phyloP scores from a whole-genome alignment of 2,797 vertebrate genomes.

The Neostethus bicornis region DNA sequence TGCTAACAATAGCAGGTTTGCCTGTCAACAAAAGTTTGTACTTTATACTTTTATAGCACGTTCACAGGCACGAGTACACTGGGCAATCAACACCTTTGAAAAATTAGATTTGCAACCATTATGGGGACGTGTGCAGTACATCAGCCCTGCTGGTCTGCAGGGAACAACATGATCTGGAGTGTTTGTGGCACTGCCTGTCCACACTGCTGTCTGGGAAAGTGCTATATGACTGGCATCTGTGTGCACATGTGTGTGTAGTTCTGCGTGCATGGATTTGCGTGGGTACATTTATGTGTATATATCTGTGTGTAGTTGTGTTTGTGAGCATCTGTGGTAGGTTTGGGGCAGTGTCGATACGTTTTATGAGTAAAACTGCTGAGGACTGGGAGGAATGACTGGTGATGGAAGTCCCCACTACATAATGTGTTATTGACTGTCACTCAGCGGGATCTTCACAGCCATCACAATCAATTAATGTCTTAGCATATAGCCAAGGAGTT shows the following conservation, averaged over 20 bases:
- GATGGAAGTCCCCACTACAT: constrained; percentile 42
- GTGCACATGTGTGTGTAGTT: constrained; percentile 4
- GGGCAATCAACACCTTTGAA: constrained; percentile 32
- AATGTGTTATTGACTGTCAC: constrained; percentile 55
- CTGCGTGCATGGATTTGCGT: too few relatives aligned
- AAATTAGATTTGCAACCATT: constrained; percentile 41
- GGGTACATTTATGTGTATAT: too few relatives aligned
- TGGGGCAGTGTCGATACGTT: neutral
- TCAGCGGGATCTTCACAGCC: constrained; percentile 52
- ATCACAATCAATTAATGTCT: constrained; percentile 64
- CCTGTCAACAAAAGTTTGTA: constrained; percentile 35
- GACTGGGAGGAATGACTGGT: constrained; percentile 27
- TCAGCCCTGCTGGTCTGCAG: constrained; percentile 28
- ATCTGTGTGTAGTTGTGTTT: constrained; percentile 7
- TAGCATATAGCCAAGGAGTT: constrained; percentile 34
- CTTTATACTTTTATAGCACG: constrained; percentile 12
- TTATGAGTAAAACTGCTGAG: constrained; percentile 13
- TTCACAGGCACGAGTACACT: constrained; percentile 32
- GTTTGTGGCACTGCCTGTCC: constrained; percentile 20
- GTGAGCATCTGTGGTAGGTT: neutral
- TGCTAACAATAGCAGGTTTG: constrained; percentile 8
- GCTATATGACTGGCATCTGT: constrained; percentile 35
- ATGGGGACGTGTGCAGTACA: constrained; percentile 19
- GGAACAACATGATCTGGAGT: constrained; percentile 16
- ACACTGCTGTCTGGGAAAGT: constrained; percentile 24